phyloP scores from a whole-genome alignment of 2,888 invertebrate species.

The Cecidostiba fungosa region DNA sequence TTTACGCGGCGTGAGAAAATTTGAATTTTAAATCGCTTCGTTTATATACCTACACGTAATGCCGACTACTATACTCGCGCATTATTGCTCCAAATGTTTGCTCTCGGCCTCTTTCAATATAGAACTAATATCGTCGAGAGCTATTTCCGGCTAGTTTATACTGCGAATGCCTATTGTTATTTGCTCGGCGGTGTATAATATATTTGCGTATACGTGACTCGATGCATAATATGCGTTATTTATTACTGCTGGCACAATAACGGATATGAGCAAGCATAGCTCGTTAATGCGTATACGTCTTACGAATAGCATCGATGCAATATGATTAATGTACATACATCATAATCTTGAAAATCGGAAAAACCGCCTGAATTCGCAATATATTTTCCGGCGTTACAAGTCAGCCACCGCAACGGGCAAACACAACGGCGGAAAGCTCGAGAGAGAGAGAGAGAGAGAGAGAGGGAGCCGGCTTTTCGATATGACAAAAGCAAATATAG shows the following conservation, averaged over 20 bases:
- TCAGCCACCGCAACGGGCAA: not conserved
- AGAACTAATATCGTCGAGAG: not conserved
- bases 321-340: slow-evolving; percentile 13
- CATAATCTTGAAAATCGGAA: not conserved
- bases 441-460: slow-evolving; percentile 15
- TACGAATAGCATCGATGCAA: not conserved
- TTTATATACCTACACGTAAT: not conserved
- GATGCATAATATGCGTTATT: not conserved
- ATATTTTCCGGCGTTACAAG: not conserved
- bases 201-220: no score
- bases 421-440: not conserved
- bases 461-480: slow-evolving; percentile 5
- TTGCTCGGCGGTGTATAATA: not conserved
- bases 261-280: not conserved
- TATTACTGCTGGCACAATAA: not conserved
- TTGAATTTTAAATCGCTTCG: slow-evolving; percentile 6
- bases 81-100: slow-evolving; percentile 4
- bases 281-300: not conserved
- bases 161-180: not conserved
- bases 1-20: not conserved
- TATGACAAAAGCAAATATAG: slow-evolving; percentile 54
- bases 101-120: not conserved
- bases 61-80: not conserved
- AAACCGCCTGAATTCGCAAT: not conserved
- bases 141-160: slow-evolving; percentile 2